phyloP scores from a whole-genome alignment of 2,888 invertebrate genomes.

The Mellilla xanthometata region DNA sequence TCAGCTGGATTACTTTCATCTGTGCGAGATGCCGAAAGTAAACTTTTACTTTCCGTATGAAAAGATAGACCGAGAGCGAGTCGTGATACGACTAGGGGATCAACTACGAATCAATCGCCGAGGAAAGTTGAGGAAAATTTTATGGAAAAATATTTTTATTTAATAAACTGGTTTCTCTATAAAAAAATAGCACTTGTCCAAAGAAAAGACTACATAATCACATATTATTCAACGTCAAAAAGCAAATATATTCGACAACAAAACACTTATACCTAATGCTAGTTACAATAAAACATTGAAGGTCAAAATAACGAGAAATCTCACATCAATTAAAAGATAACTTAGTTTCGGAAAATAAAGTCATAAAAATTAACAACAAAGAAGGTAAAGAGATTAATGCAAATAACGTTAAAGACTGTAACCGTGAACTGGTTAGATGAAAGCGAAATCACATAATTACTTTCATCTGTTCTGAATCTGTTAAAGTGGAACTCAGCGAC shows the following conservation, averaged over 20 bases:
- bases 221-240: too few species aligned
- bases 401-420: conserved; percentile 28
- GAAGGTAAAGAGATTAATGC: conserved; percentile 11
- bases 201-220: too few species aligned
- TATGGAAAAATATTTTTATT: neutral
- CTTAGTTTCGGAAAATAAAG: too few species aligned
- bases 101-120: conserved; percentile 5
- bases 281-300: too few species aligned
- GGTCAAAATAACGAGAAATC: too few species aligned
- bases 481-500: conserved; percentile 48
- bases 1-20: conserved; percentile 73
- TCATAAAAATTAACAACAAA: neutral
- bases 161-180: too few species aligned
- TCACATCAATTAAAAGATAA: too few species aligned
- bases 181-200: too few species aligned
- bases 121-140: conserved; percentile 25
- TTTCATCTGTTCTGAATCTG: conserved; percentile 58
- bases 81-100: conserved; percentile 14
- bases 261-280: too few species aligned
- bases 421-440: conserved; percentile 57
- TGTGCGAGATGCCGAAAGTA: conserved; percentile 68
- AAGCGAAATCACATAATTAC: conserved; percentile 70
- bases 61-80: conserved; percentile 37
- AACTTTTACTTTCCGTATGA: conserved; percentile 75
- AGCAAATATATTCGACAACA: too few species aligned